Conservation (phyloP, 2,113 vertebrate species). For the Lepidothrix coronata region DNA sequence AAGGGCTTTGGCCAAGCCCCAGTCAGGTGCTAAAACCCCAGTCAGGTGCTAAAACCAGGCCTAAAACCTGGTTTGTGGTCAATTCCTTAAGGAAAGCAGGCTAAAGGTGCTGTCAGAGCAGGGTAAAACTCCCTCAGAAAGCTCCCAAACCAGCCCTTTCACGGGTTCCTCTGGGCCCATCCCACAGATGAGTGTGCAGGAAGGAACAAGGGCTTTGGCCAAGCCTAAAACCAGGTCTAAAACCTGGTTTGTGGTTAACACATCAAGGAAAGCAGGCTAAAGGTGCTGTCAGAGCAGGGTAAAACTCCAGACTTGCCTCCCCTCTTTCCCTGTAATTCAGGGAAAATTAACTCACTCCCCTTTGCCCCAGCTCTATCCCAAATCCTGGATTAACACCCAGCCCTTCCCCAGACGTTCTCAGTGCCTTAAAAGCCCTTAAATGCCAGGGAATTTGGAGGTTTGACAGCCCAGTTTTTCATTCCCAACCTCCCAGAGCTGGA, state of each 20-base stretch:
- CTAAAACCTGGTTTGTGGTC: rapidly evolving
- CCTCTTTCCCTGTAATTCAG: neutral
- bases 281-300: too few species aligned
- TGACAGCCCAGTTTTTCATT: neutral
- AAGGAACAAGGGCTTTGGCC: neutral
- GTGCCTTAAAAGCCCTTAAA: neutral
- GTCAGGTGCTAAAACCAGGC: neutral
- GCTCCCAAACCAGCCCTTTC: too few species aligned
- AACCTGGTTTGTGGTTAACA: too few species aligned
- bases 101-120: too few species aligned
- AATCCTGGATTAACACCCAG: neutral
- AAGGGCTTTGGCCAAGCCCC: neutral
- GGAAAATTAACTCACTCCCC: neutral
- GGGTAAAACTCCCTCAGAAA: too few species aligned
- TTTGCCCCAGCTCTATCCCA: neutral
- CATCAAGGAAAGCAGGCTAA: neutral
- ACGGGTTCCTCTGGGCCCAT: too few species aligned
- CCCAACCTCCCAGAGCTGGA: neutral
- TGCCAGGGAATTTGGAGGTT: rapidly evolving
- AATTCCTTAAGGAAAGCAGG: neutral
- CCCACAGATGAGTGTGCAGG: neutral
- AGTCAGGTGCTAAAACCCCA: neutral
- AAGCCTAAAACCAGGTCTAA: too few species aligned
- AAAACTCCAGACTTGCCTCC: neutral
- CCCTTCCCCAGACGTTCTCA: neutral